phyloP scores from a whole-genome alignment of 2,113 vertebrate species.

The Brachypodius melanocephalos region DNA sequence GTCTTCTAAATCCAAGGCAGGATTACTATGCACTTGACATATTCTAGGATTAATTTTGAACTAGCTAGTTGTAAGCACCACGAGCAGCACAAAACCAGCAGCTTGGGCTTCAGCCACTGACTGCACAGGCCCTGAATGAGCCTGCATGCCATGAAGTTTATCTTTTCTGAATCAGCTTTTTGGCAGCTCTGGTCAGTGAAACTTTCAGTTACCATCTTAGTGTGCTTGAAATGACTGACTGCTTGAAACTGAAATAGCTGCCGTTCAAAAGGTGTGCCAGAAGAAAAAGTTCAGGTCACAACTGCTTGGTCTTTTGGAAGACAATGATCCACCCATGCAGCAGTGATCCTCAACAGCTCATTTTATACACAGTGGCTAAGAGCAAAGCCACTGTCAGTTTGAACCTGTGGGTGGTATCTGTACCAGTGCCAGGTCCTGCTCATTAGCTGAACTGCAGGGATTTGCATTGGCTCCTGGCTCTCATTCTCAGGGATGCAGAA shows the following conservation, averaged over 20 bases:
- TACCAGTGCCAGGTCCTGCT: not conserved
- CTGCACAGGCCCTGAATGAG: not conserved
- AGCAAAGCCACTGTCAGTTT: not conserved
- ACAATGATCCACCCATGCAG: not conserved
- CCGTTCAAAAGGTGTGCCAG: not conserved
- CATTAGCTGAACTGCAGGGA: not conserved
- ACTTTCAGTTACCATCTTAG: not conserved
- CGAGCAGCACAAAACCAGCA: not conserved
- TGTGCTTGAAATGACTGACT: not conserved
- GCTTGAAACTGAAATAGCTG: not conserved
- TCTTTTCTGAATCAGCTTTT: not conserved
- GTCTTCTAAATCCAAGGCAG: not conserved
- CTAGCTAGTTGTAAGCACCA: not conserved
- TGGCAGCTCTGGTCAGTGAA: not conserved
- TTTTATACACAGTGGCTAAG: not conserved
- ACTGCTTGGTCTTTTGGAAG: not conserved
- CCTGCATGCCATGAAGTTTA: not conserved
- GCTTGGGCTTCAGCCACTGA: not conserved
- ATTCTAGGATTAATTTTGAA: not conserved
- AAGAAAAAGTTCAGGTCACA: not conserved
- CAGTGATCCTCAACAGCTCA: not conserved
- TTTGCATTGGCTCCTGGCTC: not conserved
- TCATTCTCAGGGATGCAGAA: not conserved
- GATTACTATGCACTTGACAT: not conserved
- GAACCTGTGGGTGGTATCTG: not conserved